Base-by-base conservation (phyloP, 2,113 vertebrate genomes). In the Ceyx cyanopectus region DNA sequence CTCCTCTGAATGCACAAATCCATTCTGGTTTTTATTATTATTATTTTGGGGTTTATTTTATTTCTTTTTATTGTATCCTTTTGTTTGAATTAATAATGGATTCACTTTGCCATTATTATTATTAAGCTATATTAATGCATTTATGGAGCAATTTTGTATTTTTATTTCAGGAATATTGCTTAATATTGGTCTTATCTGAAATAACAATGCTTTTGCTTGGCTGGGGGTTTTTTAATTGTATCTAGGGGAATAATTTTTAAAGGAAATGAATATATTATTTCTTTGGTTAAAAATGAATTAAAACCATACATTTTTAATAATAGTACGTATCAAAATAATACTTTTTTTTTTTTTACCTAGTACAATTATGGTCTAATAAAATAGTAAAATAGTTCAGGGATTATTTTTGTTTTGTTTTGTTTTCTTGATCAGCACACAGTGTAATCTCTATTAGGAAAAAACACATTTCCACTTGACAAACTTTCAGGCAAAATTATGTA, bases 301-400 rank as follows among this genome's bases (percentile, higher is more conserved):
- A 21, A 81, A 41, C 19, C 46, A 45, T 15, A 12, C 0, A 12
- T 20, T 54, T 86, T 67, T 29, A 29, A 34, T 30, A 91, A 50
- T 1, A 14, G 2, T 21, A 14, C 1, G 8, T 77, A 70, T 41
- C 0, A 61, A 82, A 73, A 40, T 21, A 50, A 32, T 17, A 54
- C 51, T 30, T 10, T 41, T 19, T 0, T 50, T 21, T 12, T 86
- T 86, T 70, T 32, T 45, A 30, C 3, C 5, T 29, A 48, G 1
- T 15, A 46, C 17, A 43, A 23, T 72, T 11, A 43, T 14, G 1
- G 2, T 30, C 5, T 45, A 69, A 65, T 30, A 58, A 70, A 73
- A 60, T 12, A 67, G 2, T 19, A 83, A 80, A 73, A 1, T 1
- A 68, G 19, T 1, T 1, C 4, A 34, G 1, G 2, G 4, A 21